These are phyloP conservation scores for Pipistrellus pygmaeus DNA, from an alignment of 2,797 vertebrate species.

Conservation along the genomic window DNA sequence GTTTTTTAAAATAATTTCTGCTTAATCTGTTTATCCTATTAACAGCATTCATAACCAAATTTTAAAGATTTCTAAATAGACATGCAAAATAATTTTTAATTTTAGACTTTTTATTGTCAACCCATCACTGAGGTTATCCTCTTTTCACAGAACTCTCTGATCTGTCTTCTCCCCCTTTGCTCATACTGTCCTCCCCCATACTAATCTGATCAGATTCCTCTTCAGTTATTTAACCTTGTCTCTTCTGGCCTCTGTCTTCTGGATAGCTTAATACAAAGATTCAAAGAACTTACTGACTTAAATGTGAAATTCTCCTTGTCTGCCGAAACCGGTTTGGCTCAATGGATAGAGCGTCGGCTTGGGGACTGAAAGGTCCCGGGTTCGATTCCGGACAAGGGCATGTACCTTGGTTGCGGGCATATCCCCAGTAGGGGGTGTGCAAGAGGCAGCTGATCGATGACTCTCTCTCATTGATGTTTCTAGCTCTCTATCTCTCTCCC, in stretches of 20 bases:
- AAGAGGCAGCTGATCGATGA: too few species aligned
- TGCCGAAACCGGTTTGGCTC: too few species aligned
- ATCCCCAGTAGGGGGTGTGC: too few species aligned
- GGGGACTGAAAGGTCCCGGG: too few species aligned
- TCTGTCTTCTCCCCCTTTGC: background rate
- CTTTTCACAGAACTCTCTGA: background rate
- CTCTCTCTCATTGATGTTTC: too few species aligned
- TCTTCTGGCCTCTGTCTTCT: background rate
- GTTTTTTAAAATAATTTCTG: background rate
- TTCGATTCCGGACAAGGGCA: too few species aligned
- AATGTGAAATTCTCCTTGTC: background rate
- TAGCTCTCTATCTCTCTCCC: too few species aligned
- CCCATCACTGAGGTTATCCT: background rate
- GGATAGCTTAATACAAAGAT: background rate
- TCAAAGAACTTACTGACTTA: background rate
- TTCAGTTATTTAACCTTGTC: background rate
- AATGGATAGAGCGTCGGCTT: too few species aligned
- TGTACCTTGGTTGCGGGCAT: too few species aligned
- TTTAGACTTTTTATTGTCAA: background rate
- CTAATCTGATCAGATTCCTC: background rate
- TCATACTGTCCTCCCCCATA: background rate
- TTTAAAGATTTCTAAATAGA: background rate
- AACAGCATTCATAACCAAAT: background rate
- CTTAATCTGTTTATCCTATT: background rate
- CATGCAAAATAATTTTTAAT: background rate